Evolutionary conservation across 2,797 vertebrate species (phyloP).

Genomic region (Anisognathus igniventris): DNA sequence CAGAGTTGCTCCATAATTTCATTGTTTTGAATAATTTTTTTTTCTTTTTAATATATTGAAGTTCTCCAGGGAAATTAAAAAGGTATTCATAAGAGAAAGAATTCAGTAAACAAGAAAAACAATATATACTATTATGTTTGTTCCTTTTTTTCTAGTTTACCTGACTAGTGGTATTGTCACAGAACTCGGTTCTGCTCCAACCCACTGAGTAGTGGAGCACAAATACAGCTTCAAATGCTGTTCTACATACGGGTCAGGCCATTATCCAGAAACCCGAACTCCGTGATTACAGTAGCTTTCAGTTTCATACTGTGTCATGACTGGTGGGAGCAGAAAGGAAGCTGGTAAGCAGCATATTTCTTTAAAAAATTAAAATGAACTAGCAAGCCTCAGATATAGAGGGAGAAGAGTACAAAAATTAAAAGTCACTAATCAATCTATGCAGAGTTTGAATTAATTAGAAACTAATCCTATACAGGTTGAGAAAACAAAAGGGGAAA

Average conservation of each 20-base stretch:
- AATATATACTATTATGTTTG: fast-evolving
- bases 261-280: not conserved
- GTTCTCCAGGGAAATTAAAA: not conserved
- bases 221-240: not conserved
- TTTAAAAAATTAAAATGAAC: not conserved
- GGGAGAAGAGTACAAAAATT: not conserved
- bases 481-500: not conserved
- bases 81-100: not conserved
- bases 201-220: not conserved
- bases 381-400: not conserved
- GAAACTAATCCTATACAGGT: not conserved
- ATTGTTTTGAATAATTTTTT: not conserved
- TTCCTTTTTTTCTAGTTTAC: not conserved
- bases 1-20: not conserved
- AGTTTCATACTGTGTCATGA: not conserved
- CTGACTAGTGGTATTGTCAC: not conserved
- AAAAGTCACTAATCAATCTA: constrained; percentile 14
- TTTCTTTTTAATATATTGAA: not conserved
- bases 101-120: not conserved
- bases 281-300: not conserved
- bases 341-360: not conserved
- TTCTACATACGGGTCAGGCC: not conserved
- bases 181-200: not conserved
- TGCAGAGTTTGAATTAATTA: not conserved
- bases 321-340: not conserved